Evolutionary conservation across 2,888 invertebrate genomes (phyloP).

Genomic region (Ennomos quercinarius): DNA sequence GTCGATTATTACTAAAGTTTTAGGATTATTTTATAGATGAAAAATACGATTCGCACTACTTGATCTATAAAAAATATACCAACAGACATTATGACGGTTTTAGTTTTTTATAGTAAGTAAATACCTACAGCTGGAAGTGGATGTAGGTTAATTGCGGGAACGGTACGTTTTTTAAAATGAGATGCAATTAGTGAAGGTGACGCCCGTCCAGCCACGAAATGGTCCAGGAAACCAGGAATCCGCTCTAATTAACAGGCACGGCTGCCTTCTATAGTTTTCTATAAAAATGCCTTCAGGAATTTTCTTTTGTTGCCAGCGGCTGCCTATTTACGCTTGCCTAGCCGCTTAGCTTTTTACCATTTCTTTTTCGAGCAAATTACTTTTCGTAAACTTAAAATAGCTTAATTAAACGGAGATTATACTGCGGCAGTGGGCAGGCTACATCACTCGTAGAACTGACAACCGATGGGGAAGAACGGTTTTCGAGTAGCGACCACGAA

Average conservation of each 20-base stretch:
- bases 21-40: no score
- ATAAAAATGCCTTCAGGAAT: conserved; percentile 38
- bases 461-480: no score
- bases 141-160: conserved; percentile 70
- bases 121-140: conserved; percentile 42
- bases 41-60: no score
- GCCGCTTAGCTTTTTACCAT: conserved; percentile 16
- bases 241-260: conserved; percentile 60
- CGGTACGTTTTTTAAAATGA: conserved; percentile 67
- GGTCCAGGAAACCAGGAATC: conserved; percentile 56
- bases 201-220: conserved; percentile 53
- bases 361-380: conserved; percentile 5
- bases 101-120: conserved; percentile 20
- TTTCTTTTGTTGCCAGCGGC: conserved; percentile 29
- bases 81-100: no score
- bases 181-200: conserved; percentile 69
- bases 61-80: no score
- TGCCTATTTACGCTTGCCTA: conserved; percentile 26
- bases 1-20: no score
- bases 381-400: background rate
- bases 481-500: no score
- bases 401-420: no score
- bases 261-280: conserved; percentile 32
- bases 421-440: no score
- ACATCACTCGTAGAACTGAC: no score